Base-by-base conservation (phyloP, 2,113 vertebrate species). In the Gambusia affinis region DNA sequence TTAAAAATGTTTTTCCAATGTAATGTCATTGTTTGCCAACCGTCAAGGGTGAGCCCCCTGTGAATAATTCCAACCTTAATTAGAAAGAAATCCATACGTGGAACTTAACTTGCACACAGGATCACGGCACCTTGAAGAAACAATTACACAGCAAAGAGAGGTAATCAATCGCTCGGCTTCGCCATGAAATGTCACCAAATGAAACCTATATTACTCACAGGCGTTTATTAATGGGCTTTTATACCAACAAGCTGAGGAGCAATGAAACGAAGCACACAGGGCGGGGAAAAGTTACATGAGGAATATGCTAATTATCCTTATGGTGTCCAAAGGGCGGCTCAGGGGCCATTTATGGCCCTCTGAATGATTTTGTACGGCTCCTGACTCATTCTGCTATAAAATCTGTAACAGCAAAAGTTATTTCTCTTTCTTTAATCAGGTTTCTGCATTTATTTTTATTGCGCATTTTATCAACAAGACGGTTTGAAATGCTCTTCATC, bases 1-100 rank as follows among this genome's bases (percentile, higher is more conserved):
- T 92, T 88, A 91, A 92, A 92, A 92, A 92, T 92, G 90, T 92
- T 93, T 93, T 92, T 88, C 89, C 87, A 89, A 90, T 91, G 90
- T 92, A 91, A 93, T 92, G 90, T 93, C 92, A 92, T 92, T 93
- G 91, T 92, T 93, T 92, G 88, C 81, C 11, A 75, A 85, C 92
- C 75, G 84, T 91, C 90, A 92, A 88, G 86, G 85, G 81, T 85
- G 84, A 83, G 75, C 87, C 90, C 89, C 87, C 81, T 75, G 88
- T 92, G 90, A 92, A 91, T 92, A 91, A 93, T 92, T 91, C 89
- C 89, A 73, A 61, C 79, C 74, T 86, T 92, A 93, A 92, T 92
- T 92, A 88, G 90, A 85, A 87, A 89, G 89, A 91, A 92, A 92
- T 93, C 92, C 76, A 93, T 92, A 91, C 31, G 22, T 78, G 87